phyloP scores from a whole-genome alignment of 2,888 invertebrate genomes.

The Tethea ocularis region DNA sequence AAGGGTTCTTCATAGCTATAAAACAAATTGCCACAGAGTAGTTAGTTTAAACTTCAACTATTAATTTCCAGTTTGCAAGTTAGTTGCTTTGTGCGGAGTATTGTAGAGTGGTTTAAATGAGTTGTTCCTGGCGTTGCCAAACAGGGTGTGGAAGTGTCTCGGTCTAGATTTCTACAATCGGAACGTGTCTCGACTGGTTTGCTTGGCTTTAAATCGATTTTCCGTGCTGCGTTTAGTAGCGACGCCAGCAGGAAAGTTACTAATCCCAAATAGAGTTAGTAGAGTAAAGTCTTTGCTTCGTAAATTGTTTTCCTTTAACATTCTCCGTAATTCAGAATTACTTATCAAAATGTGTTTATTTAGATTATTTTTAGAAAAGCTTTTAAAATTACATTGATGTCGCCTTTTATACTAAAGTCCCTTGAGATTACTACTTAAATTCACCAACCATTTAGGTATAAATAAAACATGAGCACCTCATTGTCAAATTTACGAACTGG shows the following conservation, averaged over 20 bases:
- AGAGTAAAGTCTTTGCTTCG: not conserved
- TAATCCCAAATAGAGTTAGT: not conserved
- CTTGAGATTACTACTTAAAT: not conserved
- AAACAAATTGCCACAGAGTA: slow-evolving; percentile 15
- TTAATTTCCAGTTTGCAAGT: slow-evolving; percentile 22
- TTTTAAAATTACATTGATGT: too few relatives aligned
- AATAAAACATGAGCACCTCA: not conserved
- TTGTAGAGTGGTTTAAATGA: not conserved
- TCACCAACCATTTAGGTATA: not conserved
- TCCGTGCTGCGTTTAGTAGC: slow-evolving; percentile 24
- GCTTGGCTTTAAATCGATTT: slow-evolving; percentile 15
- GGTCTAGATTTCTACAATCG: slow-evolving; percentile 42
- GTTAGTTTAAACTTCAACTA: slow-evolving; percentile 29
- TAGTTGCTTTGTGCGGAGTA: not conserved
- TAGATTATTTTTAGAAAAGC: too few relatives aligned
- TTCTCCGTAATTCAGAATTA: not conserved
- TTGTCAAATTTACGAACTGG: not conserved
- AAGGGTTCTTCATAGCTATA: slow-evolving; percentile 19
- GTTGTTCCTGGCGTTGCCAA: slow-evolving; percentile 20
- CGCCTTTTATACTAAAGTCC: not conserved
- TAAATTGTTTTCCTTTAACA: not conserved
- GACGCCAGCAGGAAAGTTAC: slow-evolving; percentile 16
- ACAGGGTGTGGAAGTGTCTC: slow-evolving; percentile 43
- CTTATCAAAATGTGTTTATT: not conserved
- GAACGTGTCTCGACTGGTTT: slow-evolving; percentile 39